Conservation (phyloP, 2,797 vertebrate species). For the Lophotriccus pileatus region DNA sequence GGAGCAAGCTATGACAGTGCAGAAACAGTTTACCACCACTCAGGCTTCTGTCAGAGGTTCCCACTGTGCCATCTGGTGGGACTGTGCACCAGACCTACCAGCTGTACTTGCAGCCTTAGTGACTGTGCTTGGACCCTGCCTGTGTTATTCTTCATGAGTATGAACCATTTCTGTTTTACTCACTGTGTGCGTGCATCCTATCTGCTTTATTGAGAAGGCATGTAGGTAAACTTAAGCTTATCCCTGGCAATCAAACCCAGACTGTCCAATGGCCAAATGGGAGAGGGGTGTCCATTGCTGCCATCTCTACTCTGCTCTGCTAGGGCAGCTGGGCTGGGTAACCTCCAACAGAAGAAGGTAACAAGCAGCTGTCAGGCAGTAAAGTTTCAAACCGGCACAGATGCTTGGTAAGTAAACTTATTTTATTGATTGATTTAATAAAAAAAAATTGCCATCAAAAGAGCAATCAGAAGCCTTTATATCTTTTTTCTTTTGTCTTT, state of each 20-base stretch:
- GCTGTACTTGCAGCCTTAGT: not conserved
- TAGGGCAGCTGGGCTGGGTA: not conserved
- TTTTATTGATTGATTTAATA: not conserved
- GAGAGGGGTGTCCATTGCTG: not conserved
- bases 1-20: not conserved
- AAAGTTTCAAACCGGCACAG: not conserved
- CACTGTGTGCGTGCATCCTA: no score
- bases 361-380: not conserved
- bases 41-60: not conserved
- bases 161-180: not conserved
- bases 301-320: not conserved
- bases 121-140: fast-evolving
- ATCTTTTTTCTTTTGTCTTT: not conserved
- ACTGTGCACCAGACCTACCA: not conserved
- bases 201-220: not conserved
- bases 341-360: not conserved
- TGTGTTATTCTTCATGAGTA: not conserved
- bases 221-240: not conserved
- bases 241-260: not conserved
- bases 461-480: not conserved
- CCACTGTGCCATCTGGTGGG: not conserved
- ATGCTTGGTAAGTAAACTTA: not conserved
- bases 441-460: not conserved
- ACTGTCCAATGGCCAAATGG: not conserved
- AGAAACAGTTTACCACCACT: not conserved